Base-by-base conservation (phyloP, 2,888 invertebrate species). In the Calephelis perditalis region DNA sequence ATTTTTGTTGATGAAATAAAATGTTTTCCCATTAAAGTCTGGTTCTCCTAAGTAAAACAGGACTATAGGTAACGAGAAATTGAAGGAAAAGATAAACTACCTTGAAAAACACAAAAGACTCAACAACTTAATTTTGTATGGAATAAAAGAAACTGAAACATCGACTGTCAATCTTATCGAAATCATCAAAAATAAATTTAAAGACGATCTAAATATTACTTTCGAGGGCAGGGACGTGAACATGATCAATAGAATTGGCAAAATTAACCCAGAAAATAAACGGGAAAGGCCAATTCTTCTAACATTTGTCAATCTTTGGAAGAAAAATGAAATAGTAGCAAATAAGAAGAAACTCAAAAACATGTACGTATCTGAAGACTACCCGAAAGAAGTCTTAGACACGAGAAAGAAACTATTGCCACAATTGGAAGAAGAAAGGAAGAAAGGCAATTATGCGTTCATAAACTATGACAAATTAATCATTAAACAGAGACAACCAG, bases 291-390 rank as follows among this genome's bases (percentile, higher is more conserved):
- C 66, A 8, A 46, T 64, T 10, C 57, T 65, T 8, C 5, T 64
- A 3, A 9, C 63, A 7, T 67, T 68, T 52, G 60, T 64, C 10
- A 70, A 60, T 43, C 35, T 7, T 5, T 70, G 69, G 67, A 66
- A 59, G 59, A 69, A 66, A 56, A 63, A 36, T 8, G 65, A 65
- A 26, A 65, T 71, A 8, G 45, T 70, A 45, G 62, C 49, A 49
- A 64, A 65, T 46, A 68, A 63, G 49, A 67, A 66, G 57, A 65
- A 62, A 11, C n/a, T 70, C 0, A 66, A 64, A 57, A 45, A 65
- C 0, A 26, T 63, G 1, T 65, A 69, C 49, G n/a, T 63, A 1
- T 46, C 64, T 5, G 64, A 63, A 57, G 61, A 61, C 10, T 59
- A 52, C 11, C 59, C 61, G 11, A 61, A 57, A 54, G 57, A 61